Percentiles rank a stretch among this genome's conserved stretches.
Conservation (phyloP, 1,140 invertebrate genomes). For the Camponotus vicinus region DNA sequence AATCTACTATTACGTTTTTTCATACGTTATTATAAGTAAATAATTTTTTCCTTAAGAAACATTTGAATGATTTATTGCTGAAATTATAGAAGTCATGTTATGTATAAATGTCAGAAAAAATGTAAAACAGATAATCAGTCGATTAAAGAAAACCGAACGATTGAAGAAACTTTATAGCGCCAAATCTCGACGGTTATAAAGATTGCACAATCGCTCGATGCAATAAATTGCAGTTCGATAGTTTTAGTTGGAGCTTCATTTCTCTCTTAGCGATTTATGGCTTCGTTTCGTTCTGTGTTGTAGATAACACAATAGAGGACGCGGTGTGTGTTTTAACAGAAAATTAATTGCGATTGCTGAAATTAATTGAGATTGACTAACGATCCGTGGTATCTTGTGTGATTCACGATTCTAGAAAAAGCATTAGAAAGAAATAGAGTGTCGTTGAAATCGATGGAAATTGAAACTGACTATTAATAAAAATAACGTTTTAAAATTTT, state of each 20-base stretch:
- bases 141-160: slow-evolving; percentile 21
- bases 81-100: neutral
- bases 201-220: slow-evolving; percentile 22
- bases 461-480: neutral
- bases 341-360: slow-evolving; percentile 35
- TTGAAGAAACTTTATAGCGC: no score
- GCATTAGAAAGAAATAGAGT: neutral
- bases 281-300: neutral
- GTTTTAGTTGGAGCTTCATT: slow-evolving; percentile 40
- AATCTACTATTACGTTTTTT: neutral
- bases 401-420: slow-evolving; percentile 3
- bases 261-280: slow-evolving; percentile 53
- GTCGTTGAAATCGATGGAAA: neutral
- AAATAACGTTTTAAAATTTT: neutral
- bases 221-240: slow-evolving; percentile 51
- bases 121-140: neutral
- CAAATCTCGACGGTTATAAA: slow-evolving; percentile 29
- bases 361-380: slow-evolving; percentile 50
- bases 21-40: neutral
- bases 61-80: neutral
- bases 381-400: slow-evolving; percentile 10
- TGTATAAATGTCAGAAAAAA: neutral
- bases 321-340: slow-evolving; percentile 24
- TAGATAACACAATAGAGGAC: slow-evolving; percentile 40
- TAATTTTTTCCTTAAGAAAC: neutral